Evolutionary conservation across 1,140 invertebrate species (phyloP), one percentile per base, ranked within the genome.

Genomic region (Drosophila nigromelanica): DNA sequence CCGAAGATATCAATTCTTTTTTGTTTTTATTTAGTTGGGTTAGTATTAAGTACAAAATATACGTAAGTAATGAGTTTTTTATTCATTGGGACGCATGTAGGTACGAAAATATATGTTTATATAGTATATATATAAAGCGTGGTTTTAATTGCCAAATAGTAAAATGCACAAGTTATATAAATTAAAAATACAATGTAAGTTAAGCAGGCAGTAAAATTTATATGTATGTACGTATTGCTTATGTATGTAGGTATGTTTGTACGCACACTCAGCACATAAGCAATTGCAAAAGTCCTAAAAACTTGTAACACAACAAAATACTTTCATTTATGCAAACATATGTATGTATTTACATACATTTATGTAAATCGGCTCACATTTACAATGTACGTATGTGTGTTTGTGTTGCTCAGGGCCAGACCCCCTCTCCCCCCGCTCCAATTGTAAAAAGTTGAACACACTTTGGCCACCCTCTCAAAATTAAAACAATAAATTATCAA

Each of bases 401-500:
- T 30, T 71, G 61, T 76, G 11, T 52, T 42, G 39, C 21, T 64
- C 59, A 70, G 42, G 58, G 61, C 54, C 69, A 63, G 48, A 48
- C 56, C 47, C 39, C 51, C 64, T 43, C 12, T 43, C 12, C n/a
- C 47, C 56, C 47, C 39, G 45, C 64, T 10, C 33, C 48, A 12
- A 27, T 24, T 5, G 24, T 60, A 42, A 75, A 51, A 56, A 58
- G 72, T 62, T 74, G 43, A 66, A 64, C 76, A 64, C 52, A 52
- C 63, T 74, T 71, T 73, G 54, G 43, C 45, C 79, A 54, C 79
- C 78, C 78, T 74, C 70, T 75, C 70, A 56, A 78, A 82, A 83
- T 81, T 75, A 78, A 81, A 81, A 81, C 80, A 82, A 82, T 81
- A 81, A 81, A 83, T 81, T 81, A 82, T 83, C 61, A 74, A 82